Conservation (phyloP, 2,797 vertebrate genomes). For the Hemitrygon akajei region DNA sequence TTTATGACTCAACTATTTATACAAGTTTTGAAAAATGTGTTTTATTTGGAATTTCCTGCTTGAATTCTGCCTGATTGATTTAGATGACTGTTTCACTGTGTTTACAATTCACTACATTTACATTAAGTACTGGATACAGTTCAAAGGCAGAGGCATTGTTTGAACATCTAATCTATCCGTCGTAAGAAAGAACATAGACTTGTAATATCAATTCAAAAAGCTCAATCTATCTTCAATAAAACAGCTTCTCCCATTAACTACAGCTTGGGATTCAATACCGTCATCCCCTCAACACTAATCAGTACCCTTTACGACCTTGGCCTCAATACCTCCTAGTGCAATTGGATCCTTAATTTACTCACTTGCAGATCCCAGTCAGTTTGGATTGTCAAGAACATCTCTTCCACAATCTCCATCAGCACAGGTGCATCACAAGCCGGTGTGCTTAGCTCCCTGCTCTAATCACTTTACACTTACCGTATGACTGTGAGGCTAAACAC, state of each 20-base stretch:
- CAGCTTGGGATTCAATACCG: too few relatives aligned
- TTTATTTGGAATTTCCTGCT: constrained; percentile 35
- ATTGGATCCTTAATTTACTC: too few relatives aligned
- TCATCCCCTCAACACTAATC: too few relatives aligned
- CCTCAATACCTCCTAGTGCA: too few relatives aligned
- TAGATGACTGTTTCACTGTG: constrained; percentile 29
- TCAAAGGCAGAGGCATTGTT: neutral
- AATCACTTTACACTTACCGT: too few relatives aligned
- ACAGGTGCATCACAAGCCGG: too few relatives aligned
- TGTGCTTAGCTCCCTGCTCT: too few relatives aligned
- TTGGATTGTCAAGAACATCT: too few relatives aligned
- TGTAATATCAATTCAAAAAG: neutral
- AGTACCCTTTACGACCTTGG: too few relatives aligned
- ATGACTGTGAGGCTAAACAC: too few relatives aligned
- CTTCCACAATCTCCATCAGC: too few relatives aligned
- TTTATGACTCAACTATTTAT: constrained; percentile 37
- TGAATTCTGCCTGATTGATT: constrained; percentile 31
- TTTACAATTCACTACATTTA: constrained; percentile 27
- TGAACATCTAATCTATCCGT: neutral
- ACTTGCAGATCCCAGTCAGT: too few relatives aligned
- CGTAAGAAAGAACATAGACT: neutral
- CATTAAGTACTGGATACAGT: neutral
- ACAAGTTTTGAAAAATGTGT: constrained; percentile 21
- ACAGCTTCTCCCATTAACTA: neutral
- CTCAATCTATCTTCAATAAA: neutral